Evolutionary conservation across 2,888 invertebrate genomes (phyloP).

Genomic region (Chydorus sphaericus): DNA sequence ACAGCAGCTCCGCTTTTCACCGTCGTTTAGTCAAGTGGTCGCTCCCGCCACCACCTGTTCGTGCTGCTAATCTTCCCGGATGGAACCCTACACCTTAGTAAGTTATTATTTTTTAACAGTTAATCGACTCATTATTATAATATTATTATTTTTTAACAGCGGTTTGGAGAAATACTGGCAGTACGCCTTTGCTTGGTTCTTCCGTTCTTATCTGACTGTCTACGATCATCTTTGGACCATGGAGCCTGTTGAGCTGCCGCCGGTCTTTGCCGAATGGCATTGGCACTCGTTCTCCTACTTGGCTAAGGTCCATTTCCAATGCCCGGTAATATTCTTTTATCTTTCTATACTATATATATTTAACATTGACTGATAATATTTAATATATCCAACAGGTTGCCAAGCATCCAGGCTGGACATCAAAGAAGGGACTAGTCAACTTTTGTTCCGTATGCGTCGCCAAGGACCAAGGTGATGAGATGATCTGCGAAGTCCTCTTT

Average conservation of each 20-base stretch:
- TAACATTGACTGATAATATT: no score
- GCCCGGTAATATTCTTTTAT: no score
- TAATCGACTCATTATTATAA: background rate
- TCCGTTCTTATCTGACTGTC: background rate
- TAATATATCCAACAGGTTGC: no score
- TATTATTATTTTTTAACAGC: background rate
- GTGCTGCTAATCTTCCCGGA: background rate
- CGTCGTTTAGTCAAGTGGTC: background rate
- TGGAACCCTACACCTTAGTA: background rate
- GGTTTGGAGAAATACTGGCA: background rate
- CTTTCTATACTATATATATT: no score
- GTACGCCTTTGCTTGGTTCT: background rate
- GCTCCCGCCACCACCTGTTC: background rate
- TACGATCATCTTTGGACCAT: background rate
- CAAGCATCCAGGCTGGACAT: conserved; percentile 36
- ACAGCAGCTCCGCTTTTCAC: no score
- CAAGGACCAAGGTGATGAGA: conserved; percentile 21
- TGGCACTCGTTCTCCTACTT: background rate
- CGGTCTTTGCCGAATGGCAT: background rate
- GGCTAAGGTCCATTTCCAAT: background rate
- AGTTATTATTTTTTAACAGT: background rate
- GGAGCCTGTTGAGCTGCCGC: background rate
- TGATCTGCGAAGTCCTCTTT: conserved; percentile 28
- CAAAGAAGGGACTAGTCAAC: conserved; percentile 34
- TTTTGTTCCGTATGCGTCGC: conserved; percentile 31